phyloP scores from a whole-genome alignment of 2,888 invertebrate genomes.

The Holacanthella duospinosa region DNA sequence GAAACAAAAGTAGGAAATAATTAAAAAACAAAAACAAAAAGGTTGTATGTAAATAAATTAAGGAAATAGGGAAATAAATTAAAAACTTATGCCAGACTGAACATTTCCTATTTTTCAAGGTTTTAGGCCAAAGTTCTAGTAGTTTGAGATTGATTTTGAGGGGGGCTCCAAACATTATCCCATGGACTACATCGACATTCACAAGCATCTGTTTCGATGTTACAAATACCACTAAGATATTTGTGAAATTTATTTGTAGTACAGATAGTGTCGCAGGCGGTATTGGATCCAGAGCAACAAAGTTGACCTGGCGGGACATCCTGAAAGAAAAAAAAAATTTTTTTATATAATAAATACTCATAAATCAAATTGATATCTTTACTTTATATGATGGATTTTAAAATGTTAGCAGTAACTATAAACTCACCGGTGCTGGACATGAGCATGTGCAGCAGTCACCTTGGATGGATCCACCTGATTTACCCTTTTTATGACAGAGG shows the following conservation, averaged over 20 bases:
- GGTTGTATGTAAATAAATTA: background rate
- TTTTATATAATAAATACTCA: background rate
- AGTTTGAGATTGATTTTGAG: too few relatives aligned
- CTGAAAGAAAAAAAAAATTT: background rate
- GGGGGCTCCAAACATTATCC: background rate
- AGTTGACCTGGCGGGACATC: background rate
- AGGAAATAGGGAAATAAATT: too few relatives aligned
- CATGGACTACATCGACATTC: background rate
- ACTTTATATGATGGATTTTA: too few relatives aligned
- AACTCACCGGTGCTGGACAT: background rate
- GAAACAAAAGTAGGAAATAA: too few relatives aligned
- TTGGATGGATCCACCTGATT: background rate
- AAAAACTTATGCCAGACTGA: too few relatives aligned
- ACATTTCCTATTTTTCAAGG: too few relatives aligned
- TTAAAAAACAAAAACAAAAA: background rate
- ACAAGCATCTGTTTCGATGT: background rate
- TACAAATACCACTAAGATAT: background rate
- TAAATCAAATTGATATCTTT: background rate
- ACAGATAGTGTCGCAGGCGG: background rate
- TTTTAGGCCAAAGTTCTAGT: too few relatives aligned
- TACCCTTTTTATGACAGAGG: background rate
- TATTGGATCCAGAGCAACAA: background rate
- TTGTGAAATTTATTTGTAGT: background rate
- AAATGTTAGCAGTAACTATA: background rate
- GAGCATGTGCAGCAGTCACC: background rate